phyloP scores from a whole-genome alignment of 2,113 vertebrate species.

The Trinectes maculatus region DNA sequence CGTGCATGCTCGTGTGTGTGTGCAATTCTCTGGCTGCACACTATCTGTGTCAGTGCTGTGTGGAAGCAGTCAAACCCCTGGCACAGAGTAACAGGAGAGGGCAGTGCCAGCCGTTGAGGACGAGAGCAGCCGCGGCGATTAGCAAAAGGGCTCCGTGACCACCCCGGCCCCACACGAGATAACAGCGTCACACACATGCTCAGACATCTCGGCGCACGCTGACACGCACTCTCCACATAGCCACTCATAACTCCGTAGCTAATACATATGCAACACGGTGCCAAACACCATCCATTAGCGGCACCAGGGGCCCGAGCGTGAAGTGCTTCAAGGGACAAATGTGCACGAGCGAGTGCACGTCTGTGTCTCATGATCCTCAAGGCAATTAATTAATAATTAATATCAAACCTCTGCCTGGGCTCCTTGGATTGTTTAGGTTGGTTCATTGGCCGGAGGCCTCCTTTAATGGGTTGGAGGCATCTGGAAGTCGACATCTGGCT shows the following conservation, averaged over 20 bases:
- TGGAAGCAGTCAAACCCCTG: constrained; percentile 29
- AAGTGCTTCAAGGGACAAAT: constrained; percentile 64
- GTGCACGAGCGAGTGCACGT: constrained; percentile 67
- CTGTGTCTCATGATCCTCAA: constrained; percentile 53
- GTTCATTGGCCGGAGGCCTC: constrained; percentile 41
- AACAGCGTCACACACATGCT: constrained; percentile 28
- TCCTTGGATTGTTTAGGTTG: constrained; percentile 55
- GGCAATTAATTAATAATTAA: constrained; percentile 74
- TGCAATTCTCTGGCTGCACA: background rate
- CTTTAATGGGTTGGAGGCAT: constrained; percentile 53
- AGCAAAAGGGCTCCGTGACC: constrained; percentile 37
- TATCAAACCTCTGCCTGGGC: constrained; percentile 32
- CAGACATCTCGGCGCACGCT: constrained; percentile 17
- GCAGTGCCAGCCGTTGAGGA: constrained; percentile 39
- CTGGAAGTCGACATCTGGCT: constrained; percentile 28
- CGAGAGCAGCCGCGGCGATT: constrained; percentile 45
- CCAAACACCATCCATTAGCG: constrained; percentile 59
- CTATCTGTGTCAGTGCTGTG: constrained; percentile 22
- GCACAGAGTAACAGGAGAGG: constrained; percentile 51
- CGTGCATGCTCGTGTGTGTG: constrained; percentile 13
- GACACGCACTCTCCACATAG: constrained; percentile 15
- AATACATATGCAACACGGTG: constrained; percentile 59
- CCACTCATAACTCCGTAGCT: constrained; percentile 45
- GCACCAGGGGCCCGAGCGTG: constrained; percentile 23
- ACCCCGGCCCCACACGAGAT: constrained; percentile 24